Evolutionary conservation across 2,888 invertebrate species (phyloP), one percentile per base, ranked within the genome.

Genomic region (Protophormia terraenovae): DNA sequence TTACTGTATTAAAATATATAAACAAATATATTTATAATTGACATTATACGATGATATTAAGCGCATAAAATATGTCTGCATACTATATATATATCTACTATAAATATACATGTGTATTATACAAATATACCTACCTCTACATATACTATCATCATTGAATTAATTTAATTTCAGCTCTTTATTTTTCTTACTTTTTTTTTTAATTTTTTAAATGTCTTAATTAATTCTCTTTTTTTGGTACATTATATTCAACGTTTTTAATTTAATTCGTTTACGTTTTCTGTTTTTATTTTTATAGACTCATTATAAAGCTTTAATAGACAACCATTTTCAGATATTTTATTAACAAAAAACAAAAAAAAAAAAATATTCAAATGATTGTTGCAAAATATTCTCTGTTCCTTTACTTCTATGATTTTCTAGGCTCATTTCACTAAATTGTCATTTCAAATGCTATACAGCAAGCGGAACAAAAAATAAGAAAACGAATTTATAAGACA

Each of bases 161-260:
- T 76, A 84, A 72, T 84, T 80, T 71, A 16, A 76, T 75, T 71
- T 76, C 10, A 47, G 16, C 10, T 32, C 22, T 72, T 72, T 24
- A 55, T 27, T 50, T 53, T 47, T 19, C n/a, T n/a, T n/a, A n/a
- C n/a, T n/a, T n/a, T n/a, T n/a, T n/a, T n/a, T 29, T 22, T 14
- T 41, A 41, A 60, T 19, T 41, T 75, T 24, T 41, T 62, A 73
- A 73, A 78, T 82, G 47, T 82, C 75, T 78, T 82, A 75, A 82
- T 82, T 82, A 78, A 71, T 78, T 55, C 29, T 7, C 10, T 19
- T 67, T 35, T 38, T 29, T 38, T 0, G 29, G 19, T 2, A 53
- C 22, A 47, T 45, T 72, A n/a, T 45, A 41, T 29, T n/a, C 19
- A 3, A 50, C 10, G 8, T 16, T 75, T 75, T 73, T 38, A 75